Conservation (phyloP, 2,888 invertebrate species). For the Trichogramma dendrolimi region DNA sequence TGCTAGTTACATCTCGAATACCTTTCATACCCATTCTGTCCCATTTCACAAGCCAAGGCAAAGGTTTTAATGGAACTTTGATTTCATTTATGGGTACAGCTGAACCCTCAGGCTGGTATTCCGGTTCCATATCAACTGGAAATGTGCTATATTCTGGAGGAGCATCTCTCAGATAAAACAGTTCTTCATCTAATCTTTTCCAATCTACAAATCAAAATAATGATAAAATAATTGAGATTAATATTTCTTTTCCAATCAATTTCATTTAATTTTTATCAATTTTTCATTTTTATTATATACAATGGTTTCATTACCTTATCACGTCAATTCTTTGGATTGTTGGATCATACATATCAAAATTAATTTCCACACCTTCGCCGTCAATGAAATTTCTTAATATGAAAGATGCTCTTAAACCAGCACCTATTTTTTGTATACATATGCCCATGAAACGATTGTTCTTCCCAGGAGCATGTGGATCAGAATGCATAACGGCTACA, state of each 20-base stretch:
- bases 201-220: constrained; percentile 53
- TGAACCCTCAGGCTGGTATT: constrained; percentile 70
- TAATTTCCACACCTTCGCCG: constrained; percentile 70
- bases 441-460: constrained; percentile 86
- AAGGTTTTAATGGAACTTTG: constrained; percentile 67
- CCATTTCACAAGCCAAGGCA: constrained; percentile 91
- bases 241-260: not conserved
- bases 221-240: not conserved
- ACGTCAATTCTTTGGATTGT: constrained; percentile 86
- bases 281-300: too few species aligned
- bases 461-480: constrained; percentile 80
- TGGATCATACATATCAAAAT: constrained; percentile 91
- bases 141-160: constrained; percentile 89
- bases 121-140: constrained; percentile 85
- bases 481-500: constrained; percentile 81
- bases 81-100: constrained; percentile 75
- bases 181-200: constrained; percentile 85
- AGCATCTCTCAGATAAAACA: constrained; percentile 87
- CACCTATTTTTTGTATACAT: constrained; percentile 80
- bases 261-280: not conserved
- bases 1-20: constrained; percentile 60
- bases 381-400: constrained; percentile 90
- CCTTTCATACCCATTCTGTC: constrained; percentile 75
- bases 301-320: constrained; percentile 53
- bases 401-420: constrained; percentile 81